Evolutionary conservation across 2,113 vertebrate species (phyloP), one percentile per base, ranked within the genome.

Genomic region (Plotosus lineatus): DNA sequence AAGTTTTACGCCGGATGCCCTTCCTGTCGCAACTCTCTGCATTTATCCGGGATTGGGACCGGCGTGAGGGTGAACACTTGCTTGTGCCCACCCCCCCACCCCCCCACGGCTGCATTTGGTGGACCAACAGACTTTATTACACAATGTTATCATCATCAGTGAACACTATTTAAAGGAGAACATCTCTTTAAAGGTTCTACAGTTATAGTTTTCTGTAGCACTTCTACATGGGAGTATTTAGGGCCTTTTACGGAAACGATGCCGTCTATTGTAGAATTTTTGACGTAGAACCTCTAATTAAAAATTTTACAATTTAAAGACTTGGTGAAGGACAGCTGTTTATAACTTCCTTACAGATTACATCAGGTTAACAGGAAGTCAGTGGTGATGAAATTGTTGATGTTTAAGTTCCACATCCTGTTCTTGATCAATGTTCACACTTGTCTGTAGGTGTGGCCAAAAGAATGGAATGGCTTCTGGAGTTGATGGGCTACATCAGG

Each of bases 391-490:
- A 21, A 38, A 28, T 0, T 33, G 31, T 33, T 1, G 15, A 66
- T 11, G 10, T n/a, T 66, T 40, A 4, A 9, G 42, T 71, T 71
- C n/a, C 14, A 5, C 15, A 71, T 7, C 28, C 2, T 46, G n/a
- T 68, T 68, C 23, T n/a, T 2, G 1, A 42, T 66, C 21, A 23
- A 4, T 66, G 23, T 60, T 31, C 55, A 65, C 0, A 90, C 48
- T 33, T 80, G 69, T 72, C 23, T 86, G 19, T 83, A 99, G 98
- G 95, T 2, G 93, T 98, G 15, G 60, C 92, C 42, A 96, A 94
- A 86, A 93, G 96, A 87, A 89, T 95, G 93, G 94, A 98, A 51
- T 99, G 98, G 97, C 92, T 99, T 14, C 90, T 98, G 86, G 94
- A 99, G 83, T 86, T 99, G 75, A 99, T 98, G 95, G 95, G 96